phyloP scores from a whole-genome alignment of 2,888 invertebrate species.

The Thyatira batis region DNA sequence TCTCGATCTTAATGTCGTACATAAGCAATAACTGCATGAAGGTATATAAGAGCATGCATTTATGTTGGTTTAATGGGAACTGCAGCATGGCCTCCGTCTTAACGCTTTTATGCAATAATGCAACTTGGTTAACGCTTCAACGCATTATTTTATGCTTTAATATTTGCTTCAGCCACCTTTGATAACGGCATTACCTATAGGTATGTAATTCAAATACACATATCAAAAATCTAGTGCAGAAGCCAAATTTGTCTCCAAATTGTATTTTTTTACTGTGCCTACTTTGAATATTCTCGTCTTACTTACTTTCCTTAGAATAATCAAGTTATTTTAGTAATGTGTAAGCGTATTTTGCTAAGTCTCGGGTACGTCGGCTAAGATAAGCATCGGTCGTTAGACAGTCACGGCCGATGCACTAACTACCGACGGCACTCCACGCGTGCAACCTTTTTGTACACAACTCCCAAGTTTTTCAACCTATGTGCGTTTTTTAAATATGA shows the following conservation, averaged over 20 bases:
- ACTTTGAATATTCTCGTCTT: too few relatives aligned
- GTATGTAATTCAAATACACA: too few relatives aligned
- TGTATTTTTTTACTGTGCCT: too few relatives aligned
- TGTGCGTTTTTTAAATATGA: slow-evolving; percentile 34
- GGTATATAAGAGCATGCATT: slow-evolving; percentile 14
- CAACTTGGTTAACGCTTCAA: not conserved
- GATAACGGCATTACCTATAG: not conserved
- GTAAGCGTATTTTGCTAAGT: not conserved
- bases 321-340: not conserved
- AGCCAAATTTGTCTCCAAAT: too few relatives aligned
- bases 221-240: too few relatives aligned
- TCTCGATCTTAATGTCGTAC: slow-evolving; percentile 50
- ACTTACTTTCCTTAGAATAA: too few relatives aligned
- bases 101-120: slow-evolving; percentile 4
- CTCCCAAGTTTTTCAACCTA: slow-evolving; percentile 42
- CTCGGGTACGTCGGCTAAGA: slow-evolving; percentile 40
- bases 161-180: not conserved
- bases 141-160: too few relatives aligned
- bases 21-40: slow-evolving; percentile 35
- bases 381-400: slow-evolving; percentile 75
- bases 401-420: slow-evolving; percentile 77
- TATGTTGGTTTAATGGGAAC: slow-evolving; percentile 26
- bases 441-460: slow-evolving; percentile 60
- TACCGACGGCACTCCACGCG: slow-evolving; percentile 66
- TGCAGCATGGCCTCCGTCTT: slow-evolving; percentile 20